Evolutionary conservation across 2,888 invertebrate genomes (phyloP), one percentile per base, ranked within the genome.

Genomic region (Pollenia angustigena): DNA sequence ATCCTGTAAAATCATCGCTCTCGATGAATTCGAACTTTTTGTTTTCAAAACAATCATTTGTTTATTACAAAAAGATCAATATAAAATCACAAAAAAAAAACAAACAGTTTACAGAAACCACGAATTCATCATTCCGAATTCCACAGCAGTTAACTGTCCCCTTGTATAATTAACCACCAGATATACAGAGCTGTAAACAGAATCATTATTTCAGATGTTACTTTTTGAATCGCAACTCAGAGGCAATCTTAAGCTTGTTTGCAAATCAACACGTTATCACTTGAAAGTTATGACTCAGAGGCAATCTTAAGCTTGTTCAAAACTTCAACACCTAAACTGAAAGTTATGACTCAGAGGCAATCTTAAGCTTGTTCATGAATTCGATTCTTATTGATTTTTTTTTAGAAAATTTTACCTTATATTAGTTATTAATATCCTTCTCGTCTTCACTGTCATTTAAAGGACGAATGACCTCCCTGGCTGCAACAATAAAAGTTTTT

Each of bases 391-490:
- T 56, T 56, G 56, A 10, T 79, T 46, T 79, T 50, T 32, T 50
- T 78, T 66, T n/a, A 40, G 16, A 56, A 44, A 78, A 18, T 18
- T 18, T 18, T 18, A 18, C 18, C 18, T 18, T 18, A 18, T 18
- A 18, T 18, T 18, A 18, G n/a, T 56, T 56, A 42, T 18, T 16
- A 54, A 66, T n/a, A 42, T 42, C 40, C 56, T 78, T 52, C 66
- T 66, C 32, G 10, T 60, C 52, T 32, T 60, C 60, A 62, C 23
- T 69, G 42, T 84, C 68, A 46, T 46, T 46, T 46, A 46, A 46
- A 40, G 78, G 87, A 66, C 84, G 84, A 71, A 87, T 82, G 14
- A 85, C 75, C 81, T 85, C 86, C 9, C 46, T 46, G 1, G 46
- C 46, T 46, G 46, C 46, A 46, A 46, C 46, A 46, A 46, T 46